Base-by-base conservation (phyloP, 2,888 invertebrate species). In the Amphimallon solstitiale region DNA sequence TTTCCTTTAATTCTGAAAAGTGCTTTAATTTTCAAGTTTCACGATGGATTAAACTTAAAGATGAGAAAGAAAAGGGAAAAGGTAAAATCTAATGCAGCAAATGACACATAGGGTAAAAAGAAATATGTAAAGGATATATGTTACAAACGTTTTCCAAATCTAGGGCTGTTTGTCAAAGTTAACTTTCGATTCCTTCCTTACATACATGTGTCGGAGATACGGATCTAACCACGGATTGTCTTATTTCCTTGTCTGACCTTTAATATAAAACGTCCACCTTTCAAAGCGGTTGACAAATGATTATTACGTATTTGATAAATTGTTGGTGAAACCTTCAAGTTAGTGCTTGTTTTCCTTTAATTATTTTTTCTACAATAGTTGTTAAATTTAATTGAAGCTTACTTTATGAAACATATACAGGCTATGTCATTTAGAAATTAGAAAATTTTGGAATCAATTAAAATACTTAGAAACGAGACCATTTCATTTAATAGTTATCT, bases 151-250 rank as follows among this genome's bases (percentile, higher is more conserved):
- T 21, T 51, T 29, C 51, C 34, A 51, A 51, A 51, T 51, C 51
- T 51, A 7, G 51, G 17, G 45, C 43, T 23, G 59, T 59, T 59
- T 59, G 45, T 59, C 59, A 59, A 56, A 59, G 60, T 61, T 48
- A 45, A 45, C 60, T 46, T 48, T 61, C 48, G 60, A 46, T 61
- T 61, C 45, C 19, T n/a, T 9, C 7, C 37, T 17, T 5, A 15
- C 35, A 14, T 59, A 59, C 59, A 59, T 12, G 14, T 59, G 59
- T 59, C 59, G 23, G 62, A 62, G 49, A 62, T 49, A 37, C 37
- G 38, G 48, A 62, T 62, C 62, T 62, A 14, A 23, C 62, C 62
- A 62, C 49, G 38, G 19, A 46, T 62, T 19, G n/a, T 38, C 49
- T 21, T 21, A 38, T 62, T 49, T 35, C 38, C 35, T 62, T 48